Evolutionary conservation across 1,140 invertebrate species (phyloP), one percentile per base, ranked within the genome.

Genomic region (Pissodes strobi): DNA sequence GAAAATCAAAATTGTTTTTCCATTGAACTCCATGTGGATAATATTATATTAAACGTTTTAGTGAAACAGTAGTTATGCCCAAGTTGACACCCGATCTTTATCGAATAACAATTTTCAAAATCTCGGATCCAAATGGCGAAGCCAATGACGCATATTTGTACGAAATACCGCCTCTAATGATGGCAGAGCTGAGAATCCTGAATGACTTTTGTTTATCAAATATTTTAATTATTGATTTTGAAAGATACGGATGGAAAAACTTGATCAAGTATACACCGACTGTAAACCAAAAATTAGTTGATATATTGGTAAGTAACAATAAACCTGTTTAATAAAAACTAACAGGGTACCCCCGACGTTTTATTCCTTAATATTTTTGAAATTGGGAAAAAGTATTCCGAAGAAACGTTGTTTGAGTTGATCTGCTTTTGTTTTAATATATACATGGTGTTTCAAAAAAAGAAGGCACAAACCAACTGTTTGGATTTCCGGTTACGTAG

Each of bases 251-350:
- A 1, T 48, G 58, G 51, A 67, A 67, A 18, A 67, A 61, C 19
- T 25, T 70, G 1, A 41, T 70, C 2, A 70, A 70, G 51, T 70
- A 25, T 27, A 70, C 69, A 6, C 69, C 69, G 10, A 46, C 57
- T n/a, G 56, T 70, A 34, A 58, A 63, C 15, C 19, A 62, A 30
- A 67, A 57, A 12, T 60, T 67, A n/a, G 38, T 65, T 4, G 48
- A 70, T 55, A 41, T 70, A 12, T n/a, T 70, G 63, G 69, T 70
- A 45, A 59, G 61, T 63, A 25, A 39, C 6, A 22, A 10, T 2
- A 6, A 18, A 12, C 3, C 6, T 17, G 6, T 25, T 64, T 45
- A 21, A 27, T 30, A 23, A 8, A 58, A 23, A 30, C 17, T 48
- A 48, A 48, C 22, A 5, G 12, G 39, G 15, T 5, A 41, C 5